A percentile compares a stretch with the other conserved stretches of the same genome.
Conservation (phyloP, 2,113 vertebrate genomes). For the Argyrosomus japonicus region DNA sequence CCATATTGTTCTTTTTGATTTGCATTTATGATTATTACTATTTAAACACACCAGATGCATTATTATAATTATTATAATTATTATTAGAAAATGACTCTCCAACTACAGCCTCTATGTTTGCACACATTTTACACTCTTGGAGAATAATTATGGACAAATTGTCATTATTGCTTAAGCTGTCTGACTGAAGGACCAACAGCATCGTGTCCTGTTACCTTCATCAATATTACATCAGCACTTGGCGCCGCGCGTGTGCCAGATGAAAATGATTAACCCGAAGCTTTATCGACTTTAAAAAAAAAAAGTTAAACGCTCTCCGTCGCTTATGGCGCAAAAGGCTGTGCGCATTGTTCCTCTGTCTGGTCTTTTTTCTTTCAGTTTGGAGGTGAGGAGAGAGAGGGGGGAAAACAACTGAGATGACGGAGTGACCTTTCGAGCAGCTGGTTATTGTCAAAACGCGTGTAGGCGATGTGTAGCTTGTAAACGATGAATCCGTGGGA, state of each 20-base stretch:
- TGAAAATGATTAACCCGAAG: conserved; percentile 55
- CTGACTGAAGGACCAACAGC: conserved; percentile 59
- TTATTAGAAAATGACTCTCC: background rate
- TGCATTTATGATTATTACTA: background rate
- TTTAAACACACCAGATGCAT: background rate
- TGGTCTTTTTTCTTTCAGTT: conserved; percentile 6
- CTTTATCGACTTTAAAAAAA: conserved; percentile 48
- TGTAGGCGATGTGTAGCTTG: conserved; percentile 37
- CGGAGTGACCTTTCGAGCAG: conserved; percentile 71
- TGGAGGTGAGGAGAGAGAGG: too few species aligned
- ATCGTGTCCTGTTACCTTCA: conserved; percentile 78
- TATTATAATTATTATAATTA: conserved; percentile 2
- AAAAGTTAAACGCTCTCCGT: conserved; percentile 39
- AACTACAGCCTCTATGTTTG: background rate
- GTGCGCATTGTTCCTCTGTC: background rate
- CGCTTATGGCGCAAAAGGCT: conserved; percentile 6
- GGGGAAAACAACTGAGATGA: background rate
- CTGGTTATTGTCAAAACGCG: conserved; percentile 70
- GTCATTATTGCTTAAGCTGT: conserved; percentile 78
- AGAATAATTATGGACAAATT: conserved; percentile 67
- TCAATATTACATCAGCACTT: conserved; percentile 81
- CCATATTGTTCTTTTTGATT: background rate
- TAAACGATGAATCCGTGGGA: conserved; percentile 75
- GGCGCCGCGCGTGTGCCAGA: conserved; percentile 45
- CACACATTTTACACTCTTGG: background rate